Evolutionary conservation across 2,888 invertebrate species (phyloP), one percentile per base, ranked within the genome.

Genomic region (Horisme vitalbata): DNA sequence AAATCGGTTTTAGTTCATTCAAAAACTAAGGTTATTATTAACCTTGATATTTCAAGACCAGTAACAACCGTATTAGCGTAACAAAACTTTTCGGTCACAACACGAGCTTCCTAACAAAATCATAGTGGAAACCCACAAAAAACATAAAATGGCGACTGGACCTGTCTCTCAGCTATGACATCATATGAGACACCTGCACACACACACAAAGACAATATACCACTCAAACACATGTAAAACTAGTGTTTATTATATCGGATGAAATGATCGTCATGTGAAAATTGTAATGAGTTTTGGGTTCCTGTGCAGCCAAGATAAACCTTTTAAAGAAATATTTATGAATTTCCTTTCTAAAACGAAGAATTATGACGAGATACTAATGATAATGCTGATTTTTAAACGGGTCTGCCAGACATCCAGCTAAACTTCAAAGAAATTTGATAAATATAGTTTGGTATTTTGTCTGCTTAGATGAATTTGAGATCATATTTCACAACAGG

Each of bases 111-210:
- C 45, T 30, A 20, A 26, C 32, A 35, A 49, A 49, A 56, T 35
- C 36, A 37, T 47, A 49, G 41, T 44, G 43, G 54, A 55, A 56
- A 47, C 49, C 26, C 39, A 55, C 59, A 59, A 52, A 55, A 58
- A 59, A 55, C 37, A 28, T 50, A 50, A 47, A 41, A 50, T 59
- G 57, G 55, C 43, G 43, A 54, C 57, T 56, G 58, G 75, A 79
- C 81, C 71, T 70, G 83, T 83, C 70, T 64, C 50, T 68, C 75
- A 50, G 68, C 32, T 34, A 76, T 83, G 84, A 83, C 79, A 75
- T 84, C 83, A 84, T 60, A 55, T 55, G 2, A 68, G 66, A 67
- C 78, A 77, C 77, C 75, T 76, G 75, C 73, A 57, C 44, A 63
- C 59, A 43, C 65, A 62, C 61, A 59, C 55, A 57, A 37, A 34